Percentiles rank a stretch among this genome's conserved stretches.
Conservation (phyloP, 1,140 invertebrate species). For the Drosophila sturtevanti region DNA sequence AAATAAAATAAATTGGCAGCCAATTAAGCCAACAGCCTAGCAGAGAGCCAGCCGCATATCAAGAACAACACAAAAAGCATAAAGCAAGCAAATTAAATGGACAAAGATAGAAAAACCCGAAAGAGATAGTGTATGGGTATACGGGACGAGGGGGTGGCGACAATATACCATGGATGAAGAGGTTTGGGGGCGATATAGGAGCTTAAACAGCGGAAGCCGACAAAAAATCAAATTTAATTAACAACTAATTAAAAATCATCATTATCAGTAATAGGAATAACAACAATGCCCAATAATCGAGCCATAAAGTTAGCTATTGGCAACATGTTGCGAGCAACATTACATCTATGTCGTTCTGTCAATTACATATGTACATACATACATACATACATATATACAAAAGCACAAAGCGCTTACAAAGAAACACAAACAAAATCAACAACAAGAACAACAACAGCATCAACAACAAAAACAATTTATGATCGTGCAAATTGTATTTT, state of each 20-base stretch:
- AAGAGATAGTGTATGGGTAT: neutral
- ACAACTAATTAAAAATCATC: conserved; percentile 28
- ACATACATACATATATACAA: no score
- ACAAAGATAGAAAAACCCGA: conserved; percentile 23
- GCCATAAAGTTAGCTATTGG: neutral
- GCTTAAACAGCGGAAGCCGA: conserved; percentile 45
- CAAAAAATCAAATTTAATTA: conserved; percentile 73
- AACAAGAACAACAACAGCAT: neutral
- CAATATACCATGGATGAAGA: neutral
- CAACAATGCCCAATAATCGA: conserved; percentile 31
- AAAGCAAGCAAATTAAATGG: conserved; percentile 76
- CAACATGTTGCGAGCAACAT: conserved; percentile 29
- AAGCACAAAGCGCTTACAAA: conserved; percentile 10
- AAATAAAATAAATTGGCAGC: conserved; percentile 81
- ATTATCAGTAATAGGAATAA: conserved; percentile 3
- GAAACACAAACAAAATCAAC: conserved; percentile 27
- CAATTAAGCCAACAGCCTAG: conserved; percentile 56
- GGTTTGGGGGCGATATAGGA: neutral
- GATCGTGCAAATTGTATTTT: conserved; percentile 81
- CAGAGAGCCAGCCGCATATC: conserved; percentile 44
- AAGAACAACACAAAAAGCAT: conserved; percentile 69
- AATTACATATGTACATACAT: no score
- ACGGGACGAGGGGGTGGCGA: conserved; percentile 4
- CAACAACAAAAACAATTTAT: conserved; percentile 58
- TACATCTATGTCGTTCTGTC: conserved; percentile 11